Evolutionary conservation across 2,888 invertebrate species (phyloP), one percentile per base, ranked within the genome.

Genomic region (Romanomermis culicivorax): DNA sequence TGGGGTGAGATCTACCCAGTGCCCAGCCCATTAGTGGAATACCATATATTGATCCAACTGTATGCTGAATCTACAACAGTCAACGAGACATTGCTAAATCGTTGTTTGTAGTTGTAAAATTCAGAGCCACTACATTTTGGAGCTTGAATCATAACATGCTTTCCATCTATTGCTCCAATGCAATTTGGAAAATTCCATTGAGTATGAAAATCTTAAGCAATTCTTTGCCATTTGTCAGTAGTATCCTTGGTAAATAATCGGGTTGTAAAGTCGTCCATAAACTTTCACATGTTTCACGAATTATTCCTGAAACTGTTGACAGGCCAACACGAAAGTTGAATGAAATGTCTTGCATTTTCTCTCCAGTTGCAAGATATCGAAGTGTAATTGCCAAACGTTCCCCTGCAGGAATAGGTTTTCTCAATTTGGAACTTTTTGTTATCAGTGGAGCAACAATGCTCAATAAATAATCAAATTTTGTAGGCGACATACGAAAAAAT

Each of bases 141-240:
- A 23, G 24, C 47, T 45, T 23, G 47, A 45, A 45, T 45, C 7
- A 23, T 7, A 11, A 45, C 24, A 23, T 45, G 47, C 23, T 45
- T 45, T 11, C 47, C 47, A 45, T 45, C 47, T 7, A 45, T 45
- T 45, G 47, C 47, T 23, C 47, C 47, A 7, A 45, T 23, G 24
- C 47, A 45, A 23, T 20, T 26, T 58, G 57, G 58, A 62, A 68
- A 66, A 51, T 67, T 63, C 64, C 64, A 62, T 63, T 42, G 55
- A 56, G 60, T 29, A 17, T 26, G 17, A 47, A 62, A 60, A 1
- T 53, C 57, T 17, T 51, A 42, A 11, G 57, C 56, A 17, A 53
- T 57, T 23, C 29, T 17, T 24, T 25, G 29, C 57, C 54, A 54
- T 45, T 45, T 11, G 23, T 45, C 47, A 20, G n/a, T 11, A 7